A percentile compares a stretch with the other conserved stretches of the same genome.
These are phyloP conservation scores for Hephaestus fuliginosus DNA, from an alignment of 2,797 vertebrate genomes.

Conservation along the genomic window DNA sequence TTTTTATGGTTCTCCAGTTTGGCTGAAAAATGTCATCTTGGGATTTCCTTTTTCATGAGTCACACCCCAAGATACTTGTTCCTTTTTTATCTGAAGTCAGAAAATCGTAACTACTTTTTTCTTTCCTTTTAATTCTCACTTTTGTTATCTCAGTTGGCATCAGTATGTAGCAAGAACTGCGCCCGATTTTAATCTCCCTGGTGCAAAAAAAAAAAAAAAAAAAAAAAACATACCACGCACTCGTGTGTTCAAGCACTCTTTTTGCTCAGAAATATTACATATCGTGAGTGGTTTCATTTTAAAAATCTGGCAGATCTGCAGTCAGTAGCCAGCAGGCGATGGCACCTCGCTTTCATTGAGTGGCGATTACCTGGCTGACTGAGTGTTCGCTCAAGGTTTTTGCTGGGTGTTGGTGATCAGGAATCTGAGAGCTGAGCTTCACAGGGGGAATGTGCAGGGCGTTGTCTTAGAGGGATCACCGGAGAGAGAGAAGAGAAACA, in stretches of 20 bases:
- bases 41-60: conserved; percentile 44
- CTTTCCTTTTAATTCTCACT: neutral
- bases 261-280: neutral
- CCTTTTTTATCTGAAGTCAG: conserved; percentile 12
- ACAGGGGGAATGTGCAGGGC: conserved; percentile 74
- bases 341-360: neutral
- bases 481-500: conserved; percentile 50
- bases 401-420: conserved; percentile 17
- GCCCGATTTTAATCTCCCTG: neutral
- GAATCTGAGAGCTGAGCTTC: conserved; percentile 24
- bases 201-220: neutral
- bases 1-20: neutral
- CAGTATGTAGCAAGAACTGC: neutral
- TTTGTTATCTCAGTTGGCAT: neutral
- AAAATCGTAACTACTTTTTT: neutral
- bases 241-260: neutral
- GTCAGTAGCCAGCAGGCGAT: neutral
- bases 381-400: neutral
- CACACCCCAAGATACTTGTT: conserved; percentile 8
- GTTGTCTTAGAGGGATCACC: conserved; percentile 78
- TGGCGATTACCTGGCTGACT: neutral
- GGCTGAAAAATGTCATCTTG: conserved; percentile 8
- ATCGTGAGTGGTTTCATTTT: neutral
- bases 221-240: neutral
- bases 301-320: neutral